phyloP scores from a whole-genome alignment of 2,113 vertebrate genomes.

The Morphnarchus princeps region DNA sequence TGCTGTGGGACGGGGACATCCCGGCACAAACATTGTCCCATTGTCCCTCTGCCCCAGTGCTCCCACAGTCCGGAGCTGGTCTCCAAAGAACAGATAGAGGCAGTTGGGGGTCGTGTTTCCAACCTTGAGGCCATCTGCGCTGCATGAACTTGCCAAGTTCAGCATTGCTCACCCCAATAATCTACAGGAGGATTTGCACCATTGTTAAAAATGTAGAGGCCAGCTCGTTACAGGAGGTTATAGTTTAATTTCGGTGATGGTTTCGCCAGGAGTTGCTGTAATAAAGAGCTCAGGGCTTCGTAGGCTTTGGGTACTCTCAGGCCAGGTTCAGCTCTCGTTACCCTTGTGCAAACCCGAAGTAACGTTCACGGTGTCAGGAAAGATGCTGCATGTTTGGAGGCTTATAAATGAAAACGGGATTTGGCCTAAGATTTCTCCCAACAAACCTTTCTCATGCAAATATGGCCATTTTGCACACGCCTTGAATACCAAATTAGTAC shows the following conservation, averaged over 20 bases:
- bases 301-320: not conserved
- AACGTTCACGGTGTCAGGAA: fast-evolving
- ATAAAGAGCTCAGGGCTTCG: not conserved
- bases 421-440: not conserved
- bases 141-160: not conserved
- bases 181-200: not conserved
- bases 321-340: not conserved
- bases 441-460: not conserved
- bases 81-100: not conserved
- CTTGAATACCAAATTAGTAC: not conserved
- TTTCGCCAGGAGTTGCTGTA: not conserved
- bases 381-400: not conserved
- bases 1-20: not conserved
- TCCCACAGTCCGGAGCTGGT: not conserved
- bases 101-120: not conserved
- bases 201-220: not conserved
- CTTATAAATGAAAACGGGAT: not conserved
- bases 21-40: not conserved
- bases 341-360: not conserved
- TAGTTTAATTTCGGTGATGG: not conserved
- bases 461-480: not conserved
- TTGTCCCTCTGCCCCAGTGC: not conserved
- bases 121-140: not conserved
- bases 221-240: not conserved
- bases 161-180: not conserved